A percentile compares a stretch with the other conserved stretches of the same genome.
phyloP scores from a whole-genome alignment of 2,888 invertebrate species.

The Abrostola tripartita region DNA sequence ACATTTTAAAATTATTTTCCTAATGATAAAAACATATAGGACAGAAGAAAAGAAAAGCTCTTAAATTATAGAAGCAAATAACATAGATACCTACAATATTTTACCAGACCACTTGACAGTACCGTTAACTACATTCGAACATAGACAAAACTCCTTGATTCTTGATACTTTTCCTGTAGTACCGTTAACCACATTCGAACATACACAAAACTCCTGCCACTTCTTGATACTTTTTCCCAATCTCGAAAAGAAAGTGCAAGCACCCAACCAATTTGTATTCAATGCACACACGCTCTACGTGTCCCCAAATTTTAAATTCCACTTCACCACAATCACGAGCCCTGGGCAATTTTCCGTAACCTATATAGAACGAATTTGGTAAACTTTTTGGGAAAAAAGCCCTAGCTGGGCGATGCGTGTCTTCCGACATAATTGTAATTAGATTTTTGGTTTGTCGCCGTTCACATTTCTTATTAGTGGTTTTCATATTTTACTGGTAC shows the following conservation, averaged over 20 bases:
- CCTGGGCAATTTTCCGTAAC: slow-evolving; percentile 46
- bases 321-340: slow-evolving; percentile 42
- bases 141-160: background rate
- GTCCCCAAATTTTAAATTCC: slow-evolving; percentile 52
- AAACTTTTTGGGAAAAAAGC: slow-evolving; percentile 13
- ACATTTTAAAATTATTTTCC: no score
- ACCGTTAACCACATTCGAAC: background rate
- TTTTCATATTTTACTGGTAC: no score
- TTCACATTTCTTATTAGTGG: background rate
- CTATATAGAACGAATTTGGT: slow-evolving; percentile 26
- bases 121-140: background rate
- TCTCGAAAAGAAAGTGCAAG: slow-evolving; percentile 54
- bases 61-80: no score
- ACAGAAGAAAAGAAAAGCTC: no score
- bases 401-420: background rate
- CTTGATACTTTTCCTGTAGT: slow-evolving; percentile 19
- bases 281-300: slow-evolving; percentile 38
- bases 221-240: slow-evolving; percentile 25
- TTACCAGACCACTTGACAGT: no score
- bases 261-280: slow-evolving; percentile 47
- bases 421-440: background rate
- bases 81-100: no score
- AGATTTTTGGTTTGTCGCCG: background rate
- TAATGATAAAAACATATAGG: no score
- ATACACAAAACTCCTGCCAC: background rate